phyloP scores from a whole-genome alignment of 2,888 invertebrate species.

The Vanessa cardui region DNA sequence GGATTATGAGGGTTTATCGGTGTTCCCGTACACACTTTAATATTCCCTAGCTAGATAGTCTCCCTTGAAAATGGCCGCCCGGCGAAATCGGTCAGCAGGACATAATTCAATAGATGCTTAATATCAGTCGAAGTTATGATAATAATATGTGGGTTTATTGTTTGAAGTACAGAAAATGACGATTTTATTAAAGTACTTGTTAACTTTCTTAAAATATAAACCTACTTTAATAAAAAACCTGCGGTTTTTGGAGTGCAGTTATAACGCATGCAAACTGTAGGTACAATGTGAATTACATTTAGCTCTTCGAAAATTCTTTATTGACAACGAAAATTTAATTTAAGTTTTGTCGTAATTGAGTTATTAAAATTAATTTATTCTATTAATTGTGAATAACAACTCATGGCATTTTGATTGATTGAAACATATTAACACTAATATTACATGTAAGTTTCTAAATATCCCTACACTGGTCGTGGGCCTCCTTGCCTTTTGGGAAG shows the following conservation, averaged over 20 bases:
- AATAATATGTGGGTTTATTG: constrained; percentile 18
- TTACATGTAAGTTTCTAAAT: too few relatives aligned
- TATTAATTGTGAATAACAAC: too few relatives aligned
- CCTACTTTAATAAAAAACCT: constrained; percentile 17
- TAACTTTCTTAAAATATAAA: constrained; percentile 24
- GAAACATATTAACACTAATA: too few relatives aligned
- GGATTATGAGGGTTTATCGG: too few relatives aligned
- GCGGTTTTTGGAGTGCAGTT: constrained; percentile 10
- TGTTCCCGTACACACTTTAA: too few relatives aligned
- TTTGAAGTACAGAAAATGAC: neutral
- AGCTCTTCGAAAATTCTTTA: neutral
- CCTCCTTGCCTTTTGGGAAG: too few relatives aligned
- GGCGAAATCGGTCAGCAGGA: too few relatives aligned
- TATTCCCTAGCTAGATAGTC: neutral
- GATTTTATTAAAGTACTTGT: constrained; percentile 10
- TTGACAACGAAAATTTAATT: neutral
- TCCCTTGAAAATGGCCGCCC: too few relatives aligned
- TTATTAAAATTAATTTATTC: neutral
- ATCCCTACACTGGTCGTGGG: too few relatives aligned
- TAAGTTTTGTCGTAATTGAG: neutral
- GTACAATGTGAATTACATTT: neutral
- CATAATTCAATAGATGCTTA: too few relatives aligned
- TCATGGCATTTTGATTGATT: too few relatives aligned
- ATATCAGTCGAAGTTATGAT: neutral
- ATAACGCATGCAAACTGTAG: too few relatives aligned